Evolutionary conservation across 2,797 vertebrate genomes (phyloP), one percentile per base, ranked within the genome.

Genomic region (Picus viridis): DNA sequence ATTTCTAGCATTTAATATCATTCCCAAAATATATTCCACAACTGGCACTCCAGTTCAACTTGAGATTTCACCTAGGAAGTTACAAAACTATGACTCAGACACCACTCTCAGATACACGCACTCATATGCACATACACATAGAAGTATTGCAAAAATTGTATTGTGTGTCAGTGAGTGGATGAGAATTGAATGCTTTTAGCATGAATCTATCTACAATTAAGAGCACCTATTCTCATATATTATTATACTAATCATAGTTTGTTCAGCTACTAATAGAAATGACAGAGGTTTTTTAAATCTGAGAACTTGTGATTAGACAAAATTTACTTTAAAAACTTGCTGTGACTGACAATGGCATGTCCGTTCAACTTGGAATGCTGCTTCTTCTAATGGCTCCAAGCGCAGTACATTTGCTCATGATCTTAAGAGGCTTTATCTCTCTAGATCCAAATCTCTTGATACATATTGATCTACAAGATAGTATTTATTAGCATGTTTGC

Each of bases 401-500:
- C 12, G 36, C 32, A 27, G 6, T 34, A 51, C 23, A 79, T 83
- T 56, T 45, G 5, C 56, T 69, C 61, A 53, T 29, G 39, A 74
- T 30, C 30, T 57, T 29, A 75, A 59, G 32, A 76, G 49, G 71
- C 59, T 86, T 51, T 77, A 39, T 34, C 34, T 57, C 47, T 58
- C 56, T 88, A 54, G 57, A 83, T 71, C 57, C 73, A 62, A 73
- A 47, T 22, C 62, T 62, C 51, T 88, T 88, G 41, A 61, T 78
- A 59, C 27, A 20, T 64, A 83, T 79, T 80, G 58, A 83, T 90
- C 67, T 79, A 79, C 34, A 84, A 64, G 83, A 18, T 23, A 41
- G 53, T 32, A 53, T 69, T 86, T 95, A 93, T 94, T 96, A 93
- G 65, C 54, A 86, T 68, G 82, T 73, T 88, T 92, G 90, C 53